Evolutionary conservation across 2,797 vertebrate genomes (phyloP).

Genomic region (Valencia hispanica): DNA sequence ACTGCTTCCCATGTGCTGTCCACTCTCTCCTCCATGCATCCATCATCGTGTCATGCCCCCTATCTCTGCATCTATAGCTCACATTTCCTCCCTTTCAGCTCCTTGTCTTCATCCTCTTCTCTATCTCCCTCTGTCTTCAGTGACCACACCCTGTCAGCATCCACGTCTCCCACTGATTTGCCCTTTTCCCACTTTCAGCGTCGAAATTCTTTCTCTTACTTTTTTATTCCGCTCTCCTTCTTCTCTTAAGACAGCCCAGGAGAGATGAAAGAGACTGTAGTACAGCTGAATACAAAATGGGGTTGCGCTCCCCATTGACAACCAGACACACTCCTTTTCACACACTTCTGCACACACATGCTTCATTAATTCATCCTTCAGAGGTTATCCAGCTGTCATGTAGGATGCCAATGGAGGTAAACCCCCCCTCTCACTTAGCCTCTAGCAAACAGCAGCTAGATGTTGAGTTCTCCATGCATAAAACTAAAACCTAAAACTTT

Average conservation of each 20-base stretch:
- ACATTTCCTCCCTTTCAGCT: background rate
- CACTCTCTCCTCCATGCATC: conserved; percentile 47
- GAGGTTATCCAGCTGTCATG: conserved; percentile 29
- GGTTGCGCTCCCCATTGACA: conserved; percentile 27
- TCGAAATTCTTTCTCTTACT: background rate
- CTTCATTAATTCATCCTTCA: conserved; percentile 41
- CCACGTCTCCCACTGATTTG: conserved; percentile 21
- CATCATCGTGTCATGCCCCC: conserved; percentile 48
- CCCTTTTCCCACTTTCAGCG: background rate
- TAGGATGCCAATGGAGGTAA: conserved; percentile 7
- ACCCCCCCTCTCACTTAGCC: conserved; percentile 9
- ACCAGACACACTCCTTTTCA: conserved; percentile 12
- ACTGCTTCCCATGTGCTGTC: conserved; percentile 34
- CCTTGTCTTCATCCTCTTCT: conserved; percentile 33
- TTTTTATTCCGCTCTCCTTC: background rate
- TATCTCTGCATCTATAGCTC: conserved; percentile 34
- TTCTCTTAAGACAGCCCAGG: conserved; percentile 13
- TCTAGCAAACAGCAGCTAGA: background rate
- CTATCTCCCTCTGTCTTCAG: conserved; percentile 48
- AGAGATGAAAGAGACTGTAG: conserved; percentile 10
- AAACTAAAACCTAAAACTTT: background rate
- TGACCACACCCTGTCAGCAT: conserved; percentile 74
- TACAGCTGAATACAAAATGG: conserved; percentile 42
- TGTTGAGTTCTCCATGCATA: background rate
- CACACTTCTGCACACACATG: conserved; percentile 11